Base-by-base conservation (phyloP, 2,888 invertebrate species). In the Drosophila pegasa region DNA sequence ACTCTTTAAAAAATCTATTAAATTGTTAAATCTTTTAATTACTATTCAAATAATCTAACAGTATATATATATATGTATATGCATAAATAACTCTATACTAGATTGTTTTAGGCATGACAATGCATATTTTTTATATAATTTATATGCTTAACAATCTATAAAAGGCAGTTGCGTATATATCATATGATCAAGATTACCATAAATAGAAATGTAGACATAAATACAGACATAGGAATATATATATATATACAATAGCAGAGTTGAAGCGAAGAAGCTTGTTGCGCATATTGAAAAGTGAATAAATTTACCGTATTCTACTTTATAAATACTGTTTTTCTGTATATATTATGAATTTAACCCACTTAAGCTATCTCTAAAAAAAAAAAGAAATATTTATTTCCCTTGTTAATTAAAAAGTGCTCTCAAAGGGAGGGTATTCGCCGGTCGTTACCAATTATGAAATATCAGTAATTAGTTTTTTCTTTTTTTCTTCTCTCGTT, bases 81-180 rank as follows among this genome's bases (percentile, higher is more conserved):
- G 7, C 10, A 10, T 40, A 40, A 20, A 18, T 47, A 47, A 18
- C 6, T 45, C 12, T 7, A 14, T 22, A 22, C 22, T 48, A 48
- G 4, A 31, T 18, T 48, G 4, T 8, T 20, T 47, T 10, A 29
- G 16, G 16, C 10, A 29, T 20, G 31, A 31, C 8, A 12, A 29
- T 18, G 14, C 31, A 20, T 47, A 47, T 47, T 18, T 47, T 18
- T 18, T 31, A 14, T 20, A 14, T 48, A 14, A 48, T 48, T 33
- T 33, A 48, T 33, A 31, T 31, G 48, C 5, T 48, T 14, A 48
- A 18, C 20, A 31, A 2, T 20, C 48, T 31, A 5, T n/a, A 16
- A 27, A 18, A 27, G 12, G 20, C 14, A 20, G 18, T 20, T 50
- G 35, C 4, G 14, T 29, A 14, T 20, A 22, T 10, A 50, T 14